Conservation (phyloP, 2,797 vertebrate genomes). For the Enteromius fasciolatus region DNA sequence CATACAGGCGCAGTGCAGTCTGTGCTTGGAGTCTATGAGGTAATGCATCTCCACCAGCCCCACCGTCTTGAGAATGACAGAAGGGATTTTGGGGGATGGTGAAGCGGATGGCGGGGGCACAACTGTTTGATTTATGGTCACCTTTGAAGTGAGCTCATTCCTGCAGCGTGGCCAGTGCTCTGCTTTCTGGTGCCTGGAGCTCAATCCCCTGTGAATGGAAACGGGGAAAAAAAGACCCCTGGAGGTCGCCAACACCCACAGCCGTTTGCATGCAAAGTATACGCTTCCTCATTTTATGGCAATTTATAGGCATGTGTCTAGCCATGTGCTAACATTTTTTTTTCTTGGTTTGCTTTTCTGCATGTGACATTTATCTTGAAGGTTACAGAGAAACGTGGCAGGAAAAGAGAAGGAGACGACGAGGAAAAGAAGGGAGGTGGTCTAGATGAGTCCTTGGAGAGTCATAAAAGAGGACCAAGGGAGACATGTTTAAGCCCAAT, state of each 20-base stretch:
- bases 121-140: constrained; percentile 79
- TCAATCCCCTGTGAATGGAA: constrained; percentile 53
- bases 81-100: constrained; percentile 48
- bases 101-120: constrained; percentile 48
- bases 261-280: constrained; percentile 57
- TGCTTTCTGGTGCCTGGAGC: constrained; percentile 62
- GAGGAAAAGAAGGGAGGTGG: constrained; percentile 26
- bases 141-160: constrained; percentile 78
- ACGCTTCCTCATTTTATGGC: constrained; percentile 60
- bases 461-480: constrained; percentile 64
- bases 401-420: constrained; percentile 46
- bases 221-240: constrained; percentile 53
- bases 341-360: constrained; percentile 41
- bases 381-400: constrained; percentile 63
- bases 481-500: constrained; percentile 58
- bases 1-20: constrained; percentile 12
- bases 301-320: constrained; percentile 64
- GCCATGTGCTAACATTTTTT: constrained; percentile 52
- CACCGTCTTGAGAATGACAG: constrained; percentile 55
- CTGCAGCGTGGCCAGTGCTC: constrained; percentile 65
- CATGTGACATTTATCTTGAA: constrained; percentile 57
- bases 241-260: constrained; percentile 60
- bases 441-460: constrained; percentile 55
- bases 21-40: constrained; percentile 51
- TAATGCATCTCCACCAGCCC: constrained; percentile 50